phyloP scores from a whole-genome alignment of 2,113 vertebrate species.

The Elanus axillaris region DNA sequence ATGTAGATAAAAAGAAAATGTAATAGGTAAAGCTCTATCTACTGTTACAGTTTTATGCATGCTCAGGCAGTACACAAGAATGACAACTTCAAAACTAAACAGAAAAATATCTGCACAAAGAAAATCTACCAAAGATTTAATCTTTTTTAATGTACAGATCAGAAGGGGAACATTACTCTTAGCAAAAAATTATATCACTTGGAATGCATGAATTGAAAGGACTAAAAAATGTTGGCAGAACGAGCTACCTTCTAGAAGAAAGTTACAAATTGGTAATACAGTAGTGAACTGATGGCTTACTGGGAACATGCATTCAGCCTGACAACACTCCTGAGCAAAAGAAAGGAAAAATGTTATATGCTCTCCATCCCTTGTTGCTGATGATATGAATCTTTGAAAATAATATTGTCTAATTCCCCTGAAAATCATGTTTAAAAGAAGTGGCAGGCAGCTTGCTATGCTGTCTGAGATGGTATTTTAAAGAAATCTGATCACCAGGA shows the following conservation, averaged over 20 bases:
- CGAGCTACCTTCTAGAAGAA: neutral
- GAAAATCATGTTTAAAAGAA: neutral
- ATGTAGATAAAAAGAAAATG: neutral
- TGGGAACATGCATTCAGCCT: neutral
- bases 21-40: neutral
- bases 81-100: neutral
- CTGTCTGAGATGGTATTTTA: neutral
- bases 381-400: neutral
- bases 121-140: neutral
- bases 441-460: neutral
- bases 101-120: neutral
- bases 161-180: neutral
- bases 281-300: neutral
- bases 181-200: neutral
- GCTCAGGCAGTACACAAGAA: neutral
- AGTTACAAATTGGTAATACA: neutral
- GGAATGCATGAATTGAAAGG: neutral
- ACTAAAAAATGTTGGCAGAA: neutral
- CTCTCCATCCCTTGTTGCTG: neutral
- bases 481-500: neutral
- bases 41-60: neutral
- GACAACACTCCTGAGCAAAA: neutral
- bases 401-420: neutral
- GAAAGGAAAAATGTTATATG: neutral
- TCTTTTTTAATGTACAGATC: neutral